Evolutionary conservation across 2,888 invertebrate species (phyloP), one percentile per base, ranked within the genome.

Genomic region (Schizotus pectinicornis): DNA sequence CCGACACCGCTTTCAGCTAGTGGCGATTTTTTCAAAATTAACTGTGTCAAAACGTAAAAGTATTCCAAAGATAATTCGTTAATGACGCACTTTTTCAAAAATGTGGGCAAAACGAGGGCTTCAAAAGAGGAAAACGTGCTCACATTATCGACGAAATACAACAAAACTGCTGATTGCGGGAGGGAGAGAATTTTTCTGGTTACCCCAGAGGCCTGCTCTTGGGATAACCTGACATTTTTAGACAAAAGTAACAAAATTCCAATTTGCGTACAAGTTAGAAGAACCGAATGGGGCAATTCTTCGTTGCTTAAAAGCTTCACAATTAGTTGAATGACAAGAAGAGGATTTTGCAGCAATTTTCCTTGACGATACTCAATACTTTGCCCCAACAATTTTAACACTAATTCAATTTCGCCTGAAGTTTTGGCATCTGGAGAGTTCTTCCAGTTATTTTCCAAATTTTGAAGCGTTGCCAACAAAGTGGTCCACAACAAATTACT

Each of bases 151-250:
- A 91, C 84, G 71, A 91, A 88, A 53, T 84, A 81, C 46, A 89
- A 82, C 32, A 88, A 81, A 11, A 89, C 81, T 32, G 80, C 78
- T 42, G 83, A 81, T 51, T 85, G 81, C 6, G 83, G 80, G 7
- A 88, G 74, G 7, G 81, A 81, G 31, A 91, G 74, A 14, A 88
- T 79, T 62, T 87, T 88, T 68, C 85, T 83, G 0, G 88, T 83
- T 49, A 92, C 79, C n/a, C 85, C 82, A 33, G 88, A 87, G 0
- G 90, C 86, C 72, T 88, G 86, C 73, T 92, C 87, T 78, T 92
- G 92, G 1, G 86, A 84, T 7, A 93, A 77, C 47, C 85, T 85
- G 0, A 89, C 78, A 65, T 86, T 84, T 6, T 83, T 80, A 0
- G 89, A 86, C 1, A 86, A 75, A 1, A 90, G 77, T 52, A 90